phyloP scores from a whole-genome alignment of 2,113 vertebrate genomes.

The Cyprinus carpio region DNA sequence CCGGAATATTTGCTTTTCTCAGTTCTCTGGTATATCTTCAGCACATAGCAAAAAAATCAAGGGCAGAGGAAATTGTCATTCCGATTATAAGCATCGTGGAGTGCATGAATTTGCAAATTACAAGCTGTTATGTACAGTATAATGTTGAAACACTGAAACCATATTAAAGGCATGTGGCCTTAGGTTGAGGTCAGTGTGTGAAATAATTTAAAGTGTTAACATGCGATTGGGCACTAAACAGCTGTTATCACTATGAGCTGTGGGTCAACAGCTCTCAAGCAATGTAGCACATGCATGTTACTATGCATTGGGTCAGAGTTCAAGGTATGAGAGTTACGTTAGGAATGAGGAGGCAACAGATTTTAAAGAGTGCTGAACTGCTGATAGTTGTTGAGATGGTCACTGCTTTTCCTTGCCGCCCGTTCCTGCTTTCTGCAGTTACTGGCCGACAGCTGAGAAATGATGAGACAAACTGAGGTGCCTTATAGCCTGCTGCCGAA shows the following conservation, averaged over 20 bases:
- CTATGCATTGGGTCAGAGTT: constrained; percentile 60
- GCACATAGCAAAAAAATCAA: constrained; percentile 10
- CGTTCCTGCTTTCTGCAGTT: background rate
- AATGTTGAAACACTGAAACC: background rate
- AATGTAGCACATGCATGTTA: constrained; percentile 23
- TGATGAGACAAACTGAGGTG: constrained; percentile 46
- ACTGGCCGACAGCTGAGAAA: constrained; percentile 57
- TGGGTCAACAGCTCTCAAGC: constrained; percentile 56
- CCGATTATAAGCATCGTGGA: background rate
- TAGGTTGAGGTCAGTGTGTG: background rate
- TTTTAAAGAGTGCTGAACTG: constrained; percentile 12
- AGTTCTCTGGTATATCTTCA: constrained; percentile 4
- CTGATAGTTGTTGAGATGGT: constrained; percentile 5
- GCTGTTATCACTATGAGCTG: constrained; percentile 50
- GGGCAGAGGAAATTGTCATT: background rate
- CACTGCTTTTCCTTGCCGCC: background rate
- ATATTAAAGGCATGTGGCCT: background rate
- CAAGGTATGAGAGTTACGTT: constrained; percentile 38
- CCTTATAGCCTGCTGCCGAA: constrained; percentile 33
- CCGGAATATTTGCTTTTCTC: constrained; percentile 21
- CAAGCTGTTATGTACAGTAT: constrained; percentile 4
- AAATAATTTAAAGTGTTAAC: constrained; percentile 44
- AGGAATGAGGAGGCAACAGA: constrained; percentile 39
- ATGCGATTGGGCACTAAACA: constrained; percentile 55
- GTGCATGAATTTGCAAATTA: background rate